These are phyloP conservation scores for Meliscaeva auricollis DNA, from an alignment of 2,888 invertebrate species.

Conservation along the genomic window DNA sequence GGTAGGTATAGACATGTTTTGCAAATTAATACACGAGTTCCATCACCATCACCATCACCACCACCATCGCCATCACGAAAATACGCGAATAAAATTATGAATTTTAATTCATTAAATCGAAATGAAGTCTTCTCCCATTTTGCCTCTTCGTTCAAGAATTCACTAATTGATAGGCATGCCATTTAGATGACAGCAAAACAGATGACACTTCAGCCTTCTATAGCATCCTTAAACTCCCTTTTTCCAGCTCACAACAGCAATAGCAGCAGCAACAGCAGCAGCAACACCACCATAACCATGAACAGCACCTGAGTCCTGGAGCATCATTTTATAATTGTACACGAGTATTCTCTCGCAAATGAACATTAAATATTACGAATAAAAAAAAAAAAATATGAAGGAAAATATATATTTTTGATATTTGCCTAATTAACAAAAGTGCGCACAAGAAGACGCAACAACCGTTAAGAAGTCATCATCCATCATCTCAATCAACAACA, in stretches of 20 bases:
- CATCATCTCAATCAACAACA: conserved; percentile 56
- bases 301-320: conserved; percentile 18
- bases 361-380: conserved; percentile 1
- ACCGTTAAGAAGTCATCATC: conserved; percentile 60
- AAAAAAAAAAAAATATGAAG: neutral
- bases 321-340: neutral
- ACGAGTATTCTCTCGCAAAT: neutral
- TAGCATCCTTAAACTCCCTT: neutral
- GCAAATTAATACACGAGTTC: neutral
- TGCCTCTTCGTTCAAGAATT: conserved; percentile 26
- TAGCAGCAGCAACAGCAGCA: no score
- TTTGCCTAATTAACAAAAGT: conserved; percentile 59
- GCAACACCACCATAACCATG: neutral
- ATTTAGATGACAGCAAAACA: conserved; percentile 46
- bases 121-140: conserved; percentile 11
- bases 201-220: conserved; percentile 13
- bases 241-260: no score
- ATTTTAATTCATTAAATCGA: conserved; percentile 32
- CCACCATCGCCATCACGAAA: neutral
- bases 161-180: conserved; percentile 51
- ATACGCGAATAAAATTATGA: conserved; percentile 13
- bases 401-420: neutral
- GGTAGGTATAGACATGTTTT: neutral
- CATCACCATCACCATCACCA: neutral
- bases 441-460: conserved; percentile 26